Evolutionary conservation across 1,140 invertebrate species (phyloP).

Genomic region (Drosophila athabasca): DNA sequence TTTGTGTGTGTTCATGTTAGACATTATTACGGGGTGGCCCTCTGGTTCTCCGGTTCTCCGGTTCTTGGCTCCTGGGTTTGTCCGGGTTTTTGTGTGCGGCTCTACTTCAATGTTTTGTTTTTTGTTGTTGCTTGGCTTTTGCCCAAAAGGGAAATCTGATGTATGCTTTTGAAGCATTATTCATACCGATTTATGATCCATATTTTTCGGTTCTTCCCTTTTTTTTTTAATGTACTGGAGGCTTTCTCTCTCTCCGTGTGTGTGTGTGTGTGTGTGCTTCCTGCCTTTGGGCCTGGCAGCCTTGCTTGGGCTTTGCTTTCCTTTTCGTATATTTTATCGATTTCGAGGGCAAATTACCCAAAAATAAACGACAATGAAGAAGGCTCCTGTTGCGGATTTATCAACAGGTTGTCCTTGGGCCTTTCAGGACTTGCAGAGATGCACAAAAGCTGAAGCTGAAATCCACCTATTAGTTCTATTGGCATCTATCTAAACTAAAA

Average conservation of each 20-base stretch:
- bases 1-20: constrained; percentile 53
- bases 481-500: too few relatives aligned
- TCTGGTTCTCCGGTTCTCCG: too few relatives aligned
- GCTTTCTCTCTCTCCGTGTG: background rate
- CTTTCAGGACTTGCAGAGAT: too few relatives aligned
- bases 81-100: background rate
- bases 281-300: background rate
- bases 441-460: too few relatives aligned
- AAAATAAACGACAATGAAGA: too few relatives aligned
- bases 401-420: too few relatives aligned
- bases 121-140: too few relatives aligned
- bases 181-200: constrained; percentile 57
- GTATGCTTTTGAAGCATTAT: constrained; percentile 54
- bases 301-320: constrained; percentile 6
- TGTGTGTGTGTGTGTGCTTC: constrained; percentile 7
- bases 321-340: constrained; percentile 15
- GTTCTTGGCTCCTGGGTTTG: background rate
- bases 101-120: constrained; percentile 49
- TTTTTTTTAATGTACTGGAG: constrained; percentile 47
- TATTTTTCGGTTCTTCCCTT: constrained; percentile 11
- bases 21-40: constrained; percentile 43
- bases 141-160: constrained; percentile 36
- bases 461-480: too few relatives aligned
- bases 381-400: too few relatives aligned
- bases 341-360: too few relatives aligned